Base-by-base conservation (phyloP, 2,797 vertebrate species). In the Anolis apletophallus region DNA sequence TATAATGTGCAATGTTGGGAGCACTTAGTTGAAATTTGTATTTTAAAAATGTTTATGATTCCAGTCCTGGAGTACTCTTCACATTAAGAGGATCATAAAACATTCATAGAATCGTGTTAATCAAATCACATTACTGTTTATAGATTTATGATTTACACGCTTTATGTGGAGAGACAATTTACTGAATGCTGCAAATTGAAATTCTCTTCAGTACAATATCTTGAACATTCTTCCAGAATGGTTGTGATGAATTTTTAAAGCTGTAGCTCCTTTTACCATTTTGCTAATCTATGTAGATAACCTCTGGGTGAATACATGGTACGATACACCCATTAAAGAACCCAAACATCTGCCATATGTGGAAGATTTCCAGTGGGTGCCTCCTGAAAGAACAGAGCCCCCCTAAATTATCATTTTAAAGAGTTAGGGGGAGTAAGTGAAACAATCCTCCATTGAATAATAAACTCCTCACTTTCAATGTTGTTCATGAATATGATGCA, bases 11-110 rank as follows among this genome's bases (percentile, higher is more conserved):
- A 72, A 61, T 16, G 11, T 71, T 87, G 80, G 74, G 57, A 79
- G 68, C 74, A 52, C 23, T 86, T 79, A 57, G 57, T 68, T 40
- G 32, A 79, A 89, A 75, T 85, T 55, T 76, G 16, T 71, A 74
- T 77, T 77, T 85, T 83, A 82, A 82, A 52, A 86, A 80, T 67
- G 67, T 83, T 83, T 83, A 87, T 64, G 23, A 73, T 83, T 77
- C 57, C 40, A 72, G 16, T 87, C 78, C 55, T 83, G 16, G 55
- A 83, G 75, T 52, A 78, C 23, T 77, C 54, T 87, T 79, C 67
- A 79, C 55, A 83, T 78, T 79, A 26, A 64, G 26, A 87, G 55
- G 36, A 87, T 73, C 55, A 84, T 79, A 87, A 83, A 87, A 79
- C 54, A 72, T 83, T 87, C 75, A 84, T 73, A 73, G 68, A 84